Evolutionary conservation across 2,888 invertebrate species (phyloP), one percentile per base, ranked within the genome.

Genomic region (Drosophila siamana): DNA sequence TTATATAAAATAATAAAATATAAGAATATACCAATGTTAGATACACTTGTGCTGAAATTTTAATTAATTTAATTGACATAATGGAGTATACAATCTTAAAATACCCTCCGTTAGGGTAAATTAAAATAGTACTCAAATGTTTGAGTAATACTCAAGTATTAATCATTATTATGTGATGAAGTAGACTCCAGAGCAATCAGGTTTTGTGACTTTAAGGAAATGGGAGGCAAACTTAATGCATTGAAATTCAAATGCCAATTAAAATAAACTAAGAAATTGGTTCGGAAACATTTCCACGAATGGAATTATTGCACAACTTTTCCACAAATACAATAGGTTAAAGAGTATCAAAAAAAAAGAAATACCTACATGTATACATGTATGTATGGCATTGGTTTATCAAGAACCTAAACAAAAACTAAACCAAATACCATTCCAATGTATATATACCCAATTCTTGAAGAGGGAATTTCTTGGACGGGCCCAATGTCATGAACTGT

Each of bases 401-500:
- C 7, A 15, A 24, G 8, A 30, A 41, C 26, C 13, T n/a, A 40
- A 60, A 33, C 24, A 44, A 38, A 56, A 19, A 33, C 30, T 15
- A 22, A 22, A 40, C n/a, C 11, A 24, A 47, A 47, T 15, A 46
- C 8, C 0, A 41, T 43, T 4, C 16, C 2, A 33, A 13, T 40
- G 15, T 52, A 11, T 22, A 44, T n/a, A 43, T 15, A 22, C 50
- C n/a, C n/a, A 28, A n/a, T 16, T 28, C 47, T 30, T 16, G 24
- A 33, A 13, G 4, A 2, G 5, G 2, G 13, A 8, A 36, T 13
- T 15, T 40, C 9, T 40, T 33, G 0, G 7, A 22, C 2, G 24
- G 51, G 13, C 33, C 55, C 50, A 73, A 59, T 59, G 68, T 22
- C 68, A 59, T 41, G 51, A 47, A 5, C 73, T 33, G 43, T 28